Conservation (phyloP, 1,140 invertebrate species). For the Drosophila baimaii region DNA sequence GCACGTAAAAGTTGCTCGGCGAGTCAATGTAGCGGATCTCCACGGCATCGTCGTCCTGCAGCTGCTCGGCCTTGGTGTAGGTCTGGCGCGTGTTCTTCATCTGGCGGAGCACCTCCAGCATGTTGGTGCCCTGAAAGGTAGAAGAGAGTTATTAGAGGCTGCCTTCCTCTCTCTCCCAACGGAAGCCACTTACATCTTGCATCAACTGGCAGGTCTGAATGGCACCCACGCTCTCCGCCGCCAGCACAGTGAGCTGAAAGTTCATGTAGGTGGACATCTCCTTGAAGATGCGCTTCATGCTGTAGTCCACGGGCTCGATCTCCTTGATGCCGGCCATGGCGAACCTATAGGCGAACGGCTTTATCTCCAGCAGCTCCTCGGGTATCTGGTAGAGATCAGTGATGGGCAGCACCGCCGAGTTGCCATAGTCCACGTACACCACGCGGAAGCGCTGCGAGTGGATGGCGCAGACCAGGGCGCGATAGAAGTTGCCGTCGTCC, state of each 20-base stretch:
- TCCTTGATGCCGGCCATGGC: slow-evolving; percentile 88
- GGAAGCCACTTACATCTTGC: slow-evolving; percentile 48
- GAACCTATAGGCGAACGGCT: slow-evolving; percentile 90
- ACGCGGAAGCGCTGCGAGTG: slow-evolving; percentile 87
- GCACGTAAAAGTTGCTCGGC: slow-evolving; percentile 89
- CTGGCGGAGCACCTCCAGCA: slow-evolving; percentile 85
- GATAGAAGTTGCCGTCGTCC: slow-evolving; percentile 87
- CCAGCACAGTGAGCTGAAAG: slow-evolving; percentile 87
- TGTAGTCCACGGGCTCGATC: slow-evolving; percentile 87
- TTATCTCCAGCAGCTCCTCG: slow-evolving; percentile 87
- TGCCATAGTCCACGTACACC: slow-evolving; percentile 92
- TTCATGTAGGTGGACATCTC: slow-evolving; percentile 87
- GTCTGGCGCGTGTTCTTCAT: slow-evolving; percentile 84
- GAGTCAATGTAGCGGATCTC: slow-evolving; percentile 89
- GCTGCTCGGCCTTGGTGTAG: slow-evolving; percentile 85
- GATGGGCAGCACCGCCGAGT: slow-evolving; percentile 88
- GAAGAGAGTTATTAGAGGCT: background rate
- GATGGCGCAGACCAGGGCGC: slow-evolving; percentile 89
- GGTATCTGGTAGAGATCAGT: slow-evolving; percentile 90
- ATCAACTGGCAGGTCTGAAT: slow-evolving; percentile 89
- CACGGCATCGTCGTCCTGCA: slow-evolving; percentile 86
- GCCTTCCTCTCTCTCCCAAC: slow-evolving; percentile 65
- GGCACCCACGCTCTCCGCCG: slow-evolving; percentile 88
- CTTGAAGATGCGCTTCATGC: slow-evolving; percentile 89
- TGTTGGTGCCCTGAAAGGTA: slow-evolving; percentile 77